These are phyloP conservation scores for Accipiter cooperii DNA, from an alignment of 2,113 vertebrate species.

Conservation along the genomic window DNA sequence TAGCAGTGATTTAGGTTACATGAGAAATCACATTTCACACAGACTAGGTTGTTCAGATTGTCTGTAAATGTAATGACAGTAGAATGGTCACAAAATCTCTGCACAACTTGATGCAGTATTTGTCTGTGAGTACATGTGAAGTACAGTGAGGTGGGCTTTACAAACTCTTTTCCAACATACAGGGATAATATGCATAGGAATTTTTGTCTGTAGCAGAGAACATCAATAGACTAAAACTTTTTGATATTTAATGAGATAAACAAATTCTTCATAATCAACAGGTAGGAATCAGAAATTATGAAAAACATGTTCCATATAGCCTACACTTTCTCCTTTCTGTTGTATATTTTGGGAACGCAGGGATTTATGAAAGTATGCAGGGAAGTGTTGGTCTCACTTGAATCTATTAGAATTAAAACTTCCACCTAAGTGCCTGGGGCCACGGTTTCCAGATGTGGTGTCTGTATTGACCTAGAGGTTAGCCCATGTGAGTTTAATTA, in stretches of 20 bases:
- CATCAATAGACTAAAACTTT: background rate
- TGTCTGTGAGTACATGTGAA: background rate
- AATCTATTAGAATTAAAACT: background rate
- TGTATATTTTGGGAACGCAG: background rate
- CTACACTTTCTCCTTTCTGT: background rate
- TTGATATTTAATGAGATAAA: background rate
- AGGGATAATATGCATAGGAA: background rate
- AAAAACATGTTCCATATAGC: background rate
- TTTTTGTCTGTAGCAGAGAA: background rate
- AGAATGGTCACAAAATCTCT: background rate
- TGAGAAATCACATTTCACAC: background rate
- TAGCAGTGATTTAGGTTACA: background rate
- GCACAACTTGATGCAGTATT: background rate
- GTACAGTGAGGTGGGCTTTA: background rate
- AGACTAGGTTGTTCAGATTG: background rate
- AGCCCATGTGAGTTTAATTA: background rate
- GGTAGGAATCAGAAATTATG: background rate
- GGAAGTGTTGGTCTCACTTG: background rate
- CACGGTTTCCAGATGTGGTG: background rate
- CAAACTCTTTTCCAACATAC: background rate
- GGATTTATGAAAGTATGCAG: accelerated
- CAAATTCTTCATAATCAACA: background rate
- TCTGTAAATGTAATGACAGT: background rate
- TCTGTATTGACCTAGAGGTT: background rate
- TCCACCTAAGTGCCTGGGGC: background rate